phyloP scores from a whole-genome alignment of 2,797 vertebrate species.

The Cottoperca gobio region DNA sequence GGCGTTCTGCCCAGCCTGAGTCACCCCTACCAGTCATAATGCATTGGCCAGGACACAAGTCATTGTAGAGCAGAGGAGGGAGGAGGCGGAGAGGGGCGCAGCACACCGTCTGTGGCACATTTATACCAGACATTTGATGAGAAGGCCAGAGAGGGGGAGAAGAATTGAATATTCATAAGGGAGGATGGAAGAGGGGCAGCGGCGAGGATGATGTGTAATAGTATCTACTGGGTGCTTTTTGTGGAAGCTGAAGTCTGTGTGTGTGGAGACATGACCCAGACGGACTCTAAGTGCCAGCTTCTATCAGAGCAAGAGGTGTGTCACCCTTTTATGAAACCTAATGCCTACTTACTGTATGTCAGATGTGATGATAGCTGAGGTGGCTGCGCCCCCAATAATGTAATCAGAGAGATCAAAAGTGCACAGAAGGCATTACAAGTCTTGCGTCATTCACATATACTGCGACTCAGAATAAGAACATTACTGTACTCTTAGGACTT shows the following conservation, averaged over 20 bases:
- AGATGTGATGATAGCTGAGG: slow-evolving; percentile 56
- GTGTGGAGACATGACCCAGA: slow-evolving; percentile 46
- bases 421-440: slow-evolving; percentile 32
- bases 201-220: slow-evolving; percentile 64
- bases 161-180: slow-evolving; percentile 79
- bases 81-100: slow-evolving; percentile 24
- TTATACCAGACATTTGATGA: slow-evolving; percentile 71
- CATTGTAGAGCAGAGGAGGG: slow-evolving; percentile 35
- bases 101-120: slow-evolving; percentile 62
- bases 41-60: slow-evolving; percentile 66
- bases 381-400: slow-evolving; percentile 36
- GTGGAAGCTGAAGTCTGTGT: slow-evolving; percentile 37
- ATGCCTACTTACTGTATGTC: slow-evolving; percentile 53
- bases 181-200: slow-evolving; percentile 65
- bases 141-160: slow-evolving; percentile 46
- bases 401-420: slow-evolving; percentile 47
- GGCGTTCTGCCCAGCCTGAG: slow-evolving; percentile 57
- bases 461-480: slow-evolving; percentile 6
- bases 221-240: slow-evolving; percentile 71
- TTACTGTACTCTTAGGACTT: background rate
- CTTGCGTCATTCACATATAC: slow-evolving; percentile 21
- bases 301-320: slow-evolving; percentile 64
- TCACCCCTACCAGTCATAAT: slow-evolving; percentile 68
- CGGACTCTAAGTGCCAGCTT: slow-evolving; percentile 58
- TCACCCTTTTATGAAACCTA: slow-evolving; percentile 69